Evolutionary conservation across 2,797 vertebrate genomes (phyloP).

Genomic region (Aphelocoma californica): DNA sequence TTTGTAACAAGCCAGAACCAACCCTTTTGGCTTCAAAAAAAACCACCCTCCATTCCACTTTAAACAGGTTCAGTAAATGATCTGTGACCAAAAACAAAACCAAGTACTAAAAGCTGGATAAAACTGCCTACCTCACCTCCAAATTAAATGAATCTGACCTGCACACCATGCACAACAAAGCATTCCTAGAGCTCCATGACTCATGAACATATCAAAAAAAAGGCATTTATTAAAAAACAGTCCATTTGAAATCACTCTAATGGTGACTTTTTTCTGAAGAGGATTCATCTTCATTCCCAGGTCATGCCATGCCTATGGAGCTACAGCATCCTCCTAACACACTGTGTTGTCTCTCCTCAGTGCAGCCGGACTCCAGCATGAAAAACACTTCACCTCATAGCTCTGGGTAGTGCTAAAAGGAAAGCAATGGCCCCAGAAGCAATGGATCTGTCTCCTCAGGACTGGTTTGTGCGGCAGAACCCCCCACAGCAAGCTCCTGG

Average conservation of each 20-base stretch:
- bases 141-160: constrained; percentile 58
- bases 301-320: neutral
- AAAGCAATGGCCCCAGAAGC: accelerated
- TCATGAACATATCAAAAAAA: neutral
- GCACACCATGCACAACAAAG: constrained; percentile 9
- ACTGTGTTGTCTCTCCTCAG: neutral
- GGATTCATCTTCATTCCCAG: neutral
- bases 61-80: constrained; percentile 65
- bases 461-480: neutral
- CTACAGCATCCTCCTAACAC: neutral
- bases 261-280: neutral
- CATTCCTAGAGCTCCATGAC: neutral
- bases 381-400: neutral
- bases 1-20: constrained; percentile 61
- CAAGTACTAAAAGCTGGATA: constrained; percentile 54
- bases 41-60: constrained; percentile 47
- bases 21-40: constrained; percentile 43
- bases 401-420: no score
- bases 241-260: neutral
- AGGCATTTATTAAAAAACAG: neutral
- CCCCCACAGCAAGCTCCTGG: neutral
- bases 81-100: constrained; percentile 69
- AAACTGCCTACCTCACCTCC: constrained; percentile 51
- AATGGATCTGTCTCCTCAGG: neutral
- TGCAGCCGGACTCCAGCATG: neutral